phyloP scores from a whole-genome alignment of 2,888 invertebrate species.

The Meghimatium bilineatum region DNA sequence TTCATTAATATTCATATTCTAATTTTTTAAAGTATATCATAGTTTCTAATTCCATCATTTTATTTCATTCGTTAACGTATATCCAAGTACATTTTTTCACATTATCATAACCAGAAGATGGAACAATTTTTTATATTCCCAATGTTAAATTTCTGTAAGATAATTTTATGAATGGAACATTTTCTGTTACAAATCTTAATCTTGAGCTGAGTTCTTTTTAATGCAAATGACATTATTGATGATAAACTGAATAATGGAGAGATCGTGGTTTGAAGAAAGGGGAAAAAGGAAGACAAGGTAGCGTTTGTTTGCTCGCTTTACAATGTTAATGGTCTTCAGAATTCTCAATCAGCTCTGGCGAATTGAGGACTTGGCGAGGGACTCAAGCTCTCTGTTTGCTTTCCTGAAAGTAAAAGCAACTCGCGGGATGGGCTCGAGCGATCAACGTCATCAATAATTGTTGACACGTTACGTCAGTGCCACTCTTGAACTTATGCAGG shows the following conservation, averaged over 20 bases:
- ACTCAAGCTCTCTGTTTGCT: conserved; percentile 33
- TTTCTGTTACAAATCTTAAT: not conserved
- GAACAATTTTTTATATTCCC: too few relatives aligned
- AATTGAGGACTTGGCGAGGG: conserved; percentile 12
- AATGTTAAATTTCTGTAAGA: not conserved
- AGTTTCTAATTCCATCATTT: too few relatives aligned
- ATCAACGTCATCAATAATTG: conserved; percentile 43
- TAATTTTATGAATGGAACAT: not conserved
- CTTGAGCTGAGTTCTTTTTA: conserved; percentile 18
- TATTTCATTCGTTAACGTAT: too few relatives aligned
- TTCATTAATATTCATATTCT: too few relatives aligned
- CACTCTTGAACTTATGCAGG: conserved; percentile 29
- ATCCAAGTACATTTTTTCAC: too few relatives aligned
- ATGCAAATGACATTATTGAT: conserved; percentile 38
- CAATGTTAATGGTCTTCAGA: conserved; percentile 47
- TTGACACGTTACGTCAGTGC: conserved; percentile 37
- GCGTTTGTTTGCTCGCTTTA: conserved; percentile 31
- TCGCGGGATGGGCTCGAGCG: conserved; percentile 33
- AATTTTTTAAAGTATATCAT: too few relatives aligned
- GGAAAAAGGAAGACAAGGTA: not conserved
- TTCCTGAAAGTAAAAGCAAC: conserved; percentile 38
- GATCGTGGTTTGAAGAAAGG: not conserved
- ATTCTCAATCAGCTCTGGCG: conserved; percentile 42
- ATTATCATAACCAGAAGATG: too few relatives aligned
- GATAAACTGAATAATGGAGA: conserved; percentile 41